These are phyloP conservation scores for Mellilla xanthometata DNA, from an alignment of 2,888 invertebrate genomes.

Conservation along the genomic window DNA sequence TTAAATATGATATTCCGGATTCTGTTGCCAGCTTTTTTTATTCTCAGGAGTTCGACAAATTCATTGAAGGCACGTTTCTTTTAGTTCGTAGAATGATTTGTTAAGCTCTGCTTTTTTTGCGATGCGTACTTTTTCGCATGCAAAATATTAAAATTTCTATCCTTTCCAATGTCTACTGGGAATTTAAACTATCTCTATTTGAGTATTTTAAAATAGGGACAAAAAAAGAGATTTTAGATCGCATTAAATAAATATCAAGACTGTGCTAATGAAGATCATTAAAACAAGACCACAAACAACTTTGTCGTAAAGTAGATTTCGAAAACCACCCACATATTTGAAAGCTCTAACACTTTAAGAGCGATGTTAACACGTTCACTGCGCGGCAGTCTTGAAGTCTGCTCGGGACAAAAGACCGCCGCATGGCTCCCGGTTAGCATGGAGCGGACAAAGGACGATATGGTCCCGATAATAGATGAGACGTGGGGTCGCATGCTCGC, in stretches of 20 bases:
- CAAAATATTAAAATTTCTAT: too few species aligned
- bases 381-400: constrained; percentile 51
- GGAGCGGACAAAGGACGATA: constrained; percentile 33
- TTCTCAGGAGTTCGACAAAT: constrained; percentile 12
- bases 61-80: constrained; percentile 15
- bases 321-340: constrained; percentile 53
- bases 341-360: constrained; percentile 68
- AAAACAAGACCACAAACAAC: too few species aligned
- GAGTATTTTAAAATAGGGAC: too few species aligned
- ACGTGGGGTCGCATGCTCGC: constrained; percentile 48
- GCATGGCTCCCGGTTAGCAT: constrained; percentile 41
- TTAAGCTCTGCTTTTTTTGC: constrained; percentile 5
- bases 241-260: too few species aligned
- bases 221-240: too few species aligned
- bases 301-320: too few species aligned
- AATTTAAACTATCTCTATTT: too few species aligned
- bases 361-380: constrained; percentile 63
- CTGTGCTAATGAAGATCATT: too few species aligned
- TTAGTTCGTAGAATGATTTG: background rate
- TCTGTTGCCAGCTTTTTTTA: constrained; percentile 21
- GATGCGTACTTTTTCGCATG: background rate
- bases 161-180: too few species aligned
- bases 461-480: constrained; percentile 57
- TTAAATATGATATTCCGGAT: constrained; percentile 33
- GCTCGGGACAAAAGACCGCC: constrained; percentile 53